Base-by-base conservation (phyloP, 2,113 vertebrate species). In the Arenaria interpres region DNA sequence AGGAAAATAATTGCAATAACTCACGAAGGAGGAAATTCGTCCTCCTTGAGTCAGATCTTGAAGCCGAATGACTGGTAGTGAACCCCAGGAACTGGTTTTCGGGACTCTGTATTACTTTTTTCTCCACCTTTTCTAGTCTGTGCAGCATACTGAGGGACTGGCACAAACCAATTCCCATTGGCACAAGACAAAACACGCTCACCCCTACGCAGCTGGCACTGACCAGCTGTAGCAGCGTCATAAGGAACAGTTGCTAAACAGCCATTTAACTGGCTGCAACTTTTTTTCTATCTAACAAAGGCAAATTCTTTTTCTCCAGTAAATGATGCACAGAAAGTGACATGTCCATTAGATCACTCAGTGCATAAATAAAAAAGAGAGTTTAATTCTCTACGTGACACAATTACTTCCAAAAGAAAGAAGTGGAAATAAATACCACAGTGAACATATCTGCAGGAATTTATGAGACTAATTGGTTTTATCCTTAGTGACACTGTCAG, bases 331-430 rank as follows among this genome's bases (percentile, higher is more conserved):
- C 78, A 88, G 50, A 78, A 95, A 91, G 68, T 25, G 27, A n/a
- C 39, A 53, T 74, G 95, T 90, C 68, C 79, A 74, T 69, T 79
- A 68, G 64, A 76, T 57, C 74, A 48, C 12, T 19, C 56, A 69
- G 33, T 68, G 56, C 64, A 71, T 74, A 83, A 91, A 77, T 33
- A 75, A 48, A 78, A 62, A 82, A 67, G 62, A 48, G 20, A 39
- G 25, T 35, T 84, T 90, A 43, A 84, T 77, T 87, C 46, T 78
- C 41, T 51, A 41, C 1, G 2, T 79, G 81, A 71, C 66, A 86
- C 67, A 72, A 84, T 90, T 85, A 82, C n/a, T 95, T 94, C 75
- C 88, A 59, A 66, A 90, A 96, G 62, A 41, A 82, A 92, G 62
- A 66, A 46, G 64, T 74, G 46, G 51, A 62, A 94, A 77, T 18